Conservation (phyloP, 1,140 invertebrate genomes). For the Panulirus ornatus region DNA sequence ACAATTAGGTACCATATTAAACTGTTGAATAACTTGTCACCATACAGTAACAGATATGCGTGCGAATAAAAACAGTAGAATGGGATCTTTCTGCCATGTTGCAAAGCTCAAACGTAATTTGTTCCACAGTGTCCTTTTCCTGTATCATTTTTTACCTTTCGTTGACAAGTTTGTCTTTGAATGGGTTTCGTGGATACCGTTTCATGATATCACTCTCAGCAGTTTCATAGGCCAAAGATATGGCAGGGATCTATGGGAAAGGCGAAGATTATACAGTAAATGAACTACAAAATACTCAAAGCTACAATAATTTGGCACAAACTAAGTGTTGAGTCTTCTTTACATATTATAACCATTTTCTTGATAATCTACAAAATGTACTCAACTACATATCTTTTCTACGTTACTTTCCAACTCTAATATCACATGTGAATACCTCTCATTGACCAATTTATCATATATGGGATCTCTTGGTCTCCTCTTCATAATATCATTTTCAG, state of each 20-base stretch:
- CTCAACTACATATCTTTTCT: not conserved
- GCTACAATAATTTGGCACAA: not conserved
- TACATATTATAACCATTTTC: too few relatives aligned
- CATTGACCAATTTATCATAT: conserved; percentile 96
- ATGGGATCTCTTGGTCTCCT: conserved; percentile 94
- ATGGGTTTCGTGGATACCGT: conserved; percentile 93
- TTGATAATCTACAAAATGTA: not conserved
- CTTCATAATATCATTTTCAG: conserved; percentile 98
- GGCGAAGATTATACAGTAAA: conserved; percentile 16
- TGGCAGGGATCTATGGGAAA: conserved; percentile 89
- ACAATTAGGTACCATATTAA: not conserved
- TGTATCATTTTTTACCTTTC: conserved; percentile 84
- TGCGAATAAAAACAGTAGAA: conserved; percentile 50
- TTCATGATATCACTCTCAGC: conserved; percentile 98
- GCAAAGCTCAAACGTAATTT: conserved; percentile 43
- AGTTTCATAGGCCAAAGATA: conserved; percentile 97
- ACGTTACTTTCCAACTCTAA: not conserved
- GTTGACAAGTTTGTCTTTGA: conserved; percentile 96
- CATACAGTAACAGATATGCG: conserved; percentile 28
- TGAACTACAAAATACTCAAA: not conserved
- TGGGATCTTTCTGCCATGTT: conserved; percentile 25
- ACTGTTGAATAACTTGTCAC: conserved; percentile 11
- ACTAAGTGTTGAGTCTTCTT: too few relatives aligned
- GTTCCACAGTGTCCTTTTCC: conserved; percentile 17
- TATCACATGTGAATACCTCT: conserved; percentile 85